Conservation (phyloP, 2,797 vertebrate genomes). For the Leptoclinus maculatus region DNA sequence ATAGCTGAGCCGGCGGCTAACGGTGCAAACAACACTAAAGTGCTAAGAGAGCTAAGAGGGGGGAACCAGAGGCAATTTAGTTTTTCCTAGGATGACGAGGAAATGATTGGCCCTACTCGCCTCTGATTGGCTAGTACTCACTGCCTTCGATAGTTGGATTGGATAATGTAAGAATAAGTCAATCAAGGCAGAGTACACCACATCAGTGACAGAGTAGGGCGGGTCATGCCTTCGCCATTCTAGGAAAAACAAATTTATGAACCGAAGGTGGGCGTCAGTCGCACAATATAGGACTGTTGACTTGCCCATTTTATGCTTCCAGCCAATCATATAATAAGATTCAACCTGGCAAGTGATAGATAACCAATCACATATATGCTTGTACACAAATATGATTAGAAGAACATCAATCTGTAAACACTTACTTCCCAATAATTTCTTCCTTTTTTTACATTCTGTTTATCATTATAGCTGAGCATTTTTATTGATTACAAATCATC, state of each 20-base stretch:
- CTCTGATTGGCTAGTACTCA: not conserved
- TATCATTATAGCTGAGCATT: not conserved
- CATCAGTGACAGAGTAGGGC: too few species aligned
- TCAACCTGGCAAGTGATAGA: not conserved
- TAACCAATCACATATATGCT: not conserved
- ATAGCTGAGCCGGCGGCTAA: not conserved
- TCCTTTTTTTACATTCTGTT: not conserved
- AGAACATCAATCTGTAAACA: not conserved
- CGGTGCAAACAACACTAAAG: not conserved
- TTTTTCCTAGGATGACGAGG: not conserved
- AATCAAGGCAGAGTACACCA: not conserved
- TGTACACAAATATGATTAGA: not conserved
- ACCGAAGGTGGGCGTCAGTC: too few species aligned
- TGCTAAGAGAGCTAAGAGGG: too few species aligned
- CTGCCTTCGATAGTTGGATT: not conserved
- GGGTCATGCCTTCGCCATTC: too few species aligned
- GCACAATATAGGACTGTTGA: not conserved
- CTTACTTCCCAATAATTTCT: not conserved
- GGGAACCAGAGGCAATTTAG: not conserved
- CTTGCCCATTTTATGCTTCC: not conserved
- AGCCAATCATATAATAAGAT: not conserved
- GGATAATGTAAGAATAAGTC: not conserved
- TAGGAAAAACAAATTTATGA: too few species aligned
- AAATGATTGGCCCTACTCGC: not conserved
- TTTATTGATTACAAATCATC: not conserved